Evolutionary conservation across 2,113 vertebrate species (phyloP), one percentile per base, ranked within the genome.

Genomic region (Bufo gargarizans): DNA sequence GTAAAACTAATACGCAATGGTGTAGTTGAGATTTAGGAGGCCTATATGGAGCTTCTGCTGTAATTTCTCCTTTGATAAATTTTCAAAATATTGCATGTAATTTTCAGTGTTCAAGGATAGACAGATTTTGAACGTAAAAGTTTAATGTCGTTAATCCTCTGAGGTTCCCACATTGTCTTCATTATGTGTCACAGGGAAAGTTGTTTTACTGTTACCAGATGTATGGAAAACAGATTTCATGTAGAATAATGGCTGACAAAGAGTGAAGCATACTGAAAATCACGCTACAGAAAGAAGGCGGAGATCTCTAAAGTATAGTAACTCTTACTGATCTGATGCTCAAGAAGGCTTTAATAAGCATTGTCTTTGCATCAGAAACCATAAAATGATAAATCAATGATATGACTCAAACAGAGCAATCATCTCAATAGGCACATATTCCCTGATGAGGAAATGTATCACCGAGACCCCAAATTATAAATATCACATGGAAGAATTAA

Each of bases 181-280:
- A n/a, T 67, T 67, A 61, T 50, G 16, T 45, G 53, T 78, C 67
- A 78, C 20, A 65, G 61, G 11, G 10, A 79, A 86, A 16, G 43
- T 69, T 20, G 45, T 16, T 80, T 80, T 71, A 71, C 47, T 79
- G 67, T 87, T 67, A 87, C 58, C 55, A 50, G 79, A 63, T 88
- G 65, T 80, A 88, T 53, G 45, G 63, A 87, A 87, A 69, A 22
- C 76, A 19, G 11, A 80, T 87, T 55, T 72, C 67, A 22, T 67
- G 45, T 14, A 65, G 59, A 69, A 86, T 79, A 86, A 78, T 86
- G 56, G 76, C 47, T 55, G 17, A 55, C 80, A 87, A 80, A 82
- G 16, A 87, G 1, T 71, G 77, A 87, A 22, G 50, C 53, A 45
- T 82, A 33, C 33, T 33, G 33, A 33, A 33, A 33, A 33, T 76